Evolutionary conservation across 1,140 invertebrate species (phyloP).

Genomic region (Frieseomelitta varia): DNA sequence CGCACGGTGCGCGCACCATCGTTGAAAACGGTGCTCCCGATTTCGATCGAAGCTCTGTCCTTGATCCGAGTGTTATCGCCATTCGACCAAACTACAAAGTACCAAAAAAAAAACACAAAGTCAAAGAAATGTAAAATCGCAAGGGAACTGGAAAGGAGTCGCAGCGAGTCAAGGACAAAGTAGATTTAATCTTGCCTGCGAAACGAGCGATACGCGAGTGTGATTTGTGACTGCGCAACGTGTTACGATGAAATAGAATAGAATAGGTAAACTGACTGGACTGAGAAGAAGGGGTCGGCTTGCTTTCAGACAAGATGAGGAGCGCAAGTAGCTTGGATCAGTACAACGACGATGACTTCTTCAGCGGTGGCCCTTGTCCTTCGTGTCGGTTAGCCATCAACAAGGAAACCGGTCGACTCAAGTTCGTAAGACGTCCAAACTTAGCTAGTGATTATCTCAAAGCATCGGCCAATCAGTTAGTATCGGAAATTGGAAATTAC

Average conservation of each 20-base stretch:
- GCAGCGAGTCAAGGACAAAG: not conserved
- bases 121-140: conserved; percentile 11
- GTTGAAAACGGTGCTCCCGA: not conserved
- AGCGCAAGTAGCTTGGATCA: conserved; percentile 64
- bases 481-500: not conserved
- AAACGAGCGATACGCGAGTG: not conserved
- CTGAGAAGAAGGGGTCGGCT: conserved; percentile 21
- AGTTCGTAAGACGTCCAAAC: conserved; percentile 60
- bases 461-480: not conserved
- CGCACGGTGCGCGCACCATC: conserved; percentile 11
- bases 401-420: conserved; percentile 78
- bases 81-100: not conserved
- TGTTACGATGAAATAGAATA: conserved; percentile 30
- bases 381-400: conserved; percentile 77
- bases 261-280: not conserved
- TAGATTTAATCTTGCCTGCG: not conserved
- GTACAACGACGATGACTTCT: conserved; percentile 71
- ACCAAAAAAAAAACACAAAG: not conserved
- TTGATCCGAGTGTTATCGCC: not conserved
- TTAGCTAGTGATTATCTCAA: not conserved
- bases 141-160: too few species aligned
- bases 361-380: conserved; percentile 72
- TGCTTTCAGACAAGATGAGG: conserved; percentile 71
- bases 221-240: not conserved
- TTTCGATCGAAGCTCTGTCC: not conserved